phyloP scores from a whole-genome alignment of 2,888 invertebrate species.

The Scaptomyza polygonia region DNA sequence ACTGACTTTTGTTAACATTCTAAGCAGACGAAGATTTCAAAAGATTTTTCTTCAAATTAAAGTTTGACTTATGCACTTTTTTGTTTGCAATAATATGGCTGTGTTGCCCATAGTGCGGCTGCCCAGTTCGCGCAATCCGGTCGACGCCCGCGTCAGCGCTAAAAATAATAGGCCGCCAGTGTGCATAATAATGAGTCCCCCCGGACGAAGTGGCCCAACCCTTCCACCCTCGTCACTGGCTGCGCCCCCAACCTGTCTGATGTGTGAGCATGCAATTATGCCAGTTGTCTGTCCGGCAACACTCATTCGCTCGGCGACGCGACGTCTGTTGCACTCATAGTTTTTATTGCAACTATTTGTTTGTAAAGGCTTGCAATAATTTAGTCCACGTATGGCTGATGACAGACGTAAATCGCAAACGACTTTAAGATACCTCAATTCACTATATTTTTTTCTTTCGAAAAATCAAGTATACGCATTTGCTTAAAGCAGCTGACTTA shows the following conservation, averaged over 20 bases:
- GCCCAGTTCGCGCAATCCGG: slow-evolving; percentile 14
- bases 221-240: background rate
- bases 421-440: slow-evolving; percentile 1
- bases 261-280: slow-evolving; percentile 62
- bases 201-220: slow-evolving; percentile 22
- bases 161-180: slow-evolving; percentile 75
- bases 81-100: background rate
- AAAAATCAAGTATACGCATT: background rate
- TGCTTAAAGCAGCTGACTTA: no score
- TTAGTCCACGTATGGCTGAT: slow-evolving; percentile 22
- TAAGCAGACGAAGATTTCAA: no score
- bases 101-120: slow-evolving; percentile 1
- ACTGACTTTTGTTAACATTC: no score
- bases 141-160: slow-evolving; percentile 58
- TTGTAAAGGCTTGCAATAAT: slow-evolving; percentile 40
- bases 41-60: no score
- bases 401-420: background rate
- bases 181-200: slow-evolving; percentile 76
- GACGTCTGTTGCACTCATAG: slow-evolving; percentile 9
- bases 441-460: no score
- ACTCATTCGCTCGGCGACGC: slow-evolving; percentile 5
- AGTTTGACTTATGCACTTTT: background rate
- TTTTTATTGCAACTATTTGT: slow-evolving; percentile 14
- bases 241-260: slow-evolving; percentile 1
- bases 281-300: slow-evolving; percentile 31